Base-by-base conservation (phyloP, 2,888 invertebrate genomes). In the Sinhomidia bicolor region DNA sequence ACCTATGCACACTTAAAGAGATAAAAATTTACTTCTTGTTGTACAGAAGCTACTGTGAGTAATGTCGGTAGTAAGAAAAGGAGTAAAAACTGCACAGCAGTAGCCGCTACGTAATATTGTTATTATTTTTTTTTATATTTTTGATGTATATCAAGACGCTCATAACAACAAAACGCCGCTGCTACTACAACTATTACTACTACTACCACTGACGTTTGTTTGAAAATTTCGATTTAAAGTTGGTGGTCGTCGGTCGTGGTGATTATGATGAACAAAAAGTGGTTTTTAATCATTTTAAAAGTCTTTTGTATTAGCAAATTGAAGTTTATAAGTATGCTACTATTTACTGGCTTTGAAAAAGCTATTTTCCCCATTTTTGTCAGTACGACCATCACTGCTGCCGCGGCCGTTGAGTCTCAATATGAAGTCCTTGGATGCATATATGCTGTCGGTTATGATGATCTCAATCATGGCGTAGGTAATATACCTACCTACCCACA, bases 251-350 rank as follows among this genome's bases (percentile, higher is more conserved):
- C n/a, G 26, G 47, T 26, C n/a, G 74, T 47, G 47, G 47, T 74
- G 2, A 47, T 74, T n/a, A 41, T n/a, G 20, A 71, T 41, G 68
- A 71, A 10, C 68, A 41, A 71, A 71, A 71, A 71, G 17, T 47
- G 26, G 26, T 47, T 47, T 74, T 71, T 44, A 23, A 32, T 12
- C 68, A 71, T 47, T 47, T 47, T 74, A 12, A 76, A 57, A 78
- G 36, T 78, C 57, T 20, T 78, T 78, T 78, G 57, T 54, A 78
- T 54, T 78, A 36, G 57, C 57, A 57, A 57, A 29, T 78, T 57
- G 78, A 26, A 57, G 54, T 78, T 54, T 29, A 54, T 79, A 54
- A 54, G 36, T 36, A n/a, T 36, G 36, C 29, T n/a, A 17, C 23
- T 57, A 78, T 51, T 14, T 68, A 32, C 17, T n/a, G 7, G 9